Percentiles rank a stretch among this genome's conserved stretches.
Evolutionary conservation across 2,113 vertebrate genomes (phyloP).

Genomic region (Sceloporus undulatus): DNA sequence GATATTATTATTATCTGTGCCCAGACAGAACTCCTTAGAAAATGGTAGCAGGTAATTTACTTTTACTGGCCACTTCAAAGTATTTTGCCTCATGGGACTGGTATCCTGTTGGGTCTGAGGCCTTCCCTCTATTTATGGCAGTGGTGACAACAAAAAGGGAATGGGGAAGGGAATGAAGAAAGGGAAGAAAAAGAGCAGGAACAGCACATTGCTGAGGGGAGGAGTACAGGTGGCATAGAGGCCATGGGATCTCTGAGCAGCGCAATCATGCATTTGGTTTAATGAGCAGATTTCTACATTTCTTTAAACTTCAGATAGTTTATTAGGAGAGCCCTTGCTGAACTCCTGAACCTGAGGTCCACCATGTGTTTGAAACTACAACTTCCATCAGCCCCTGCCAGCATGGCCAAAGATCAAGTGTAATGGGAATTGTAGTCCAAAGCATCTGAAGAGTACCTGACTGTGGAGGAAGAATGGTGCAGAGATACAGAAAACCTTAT

Average conservation of each 20-base stretch:
- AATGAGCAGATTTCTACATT: neutral
- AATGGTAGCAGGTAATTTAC: neutral
- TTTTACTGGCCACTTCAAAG: neutral
- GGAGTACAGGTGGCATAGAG: neutral
- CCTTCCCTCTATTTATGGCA: neutral
- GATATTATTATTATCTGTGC: neutral
- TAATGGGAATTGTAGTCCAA: neutral
- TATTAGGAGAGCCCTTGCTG: neutral
- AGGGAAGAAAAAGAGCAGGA: conserved; percentile 9
- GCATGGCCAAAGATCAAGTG: neutral
- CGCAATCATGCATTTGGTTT: neutral
- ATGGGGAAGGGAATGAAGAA: neutral
- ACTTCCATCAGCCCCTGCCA: neutral
- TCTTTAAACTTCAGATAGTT: neutral
- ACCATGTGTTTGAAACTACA: neutral
- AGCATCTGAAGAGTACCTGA: neutral
- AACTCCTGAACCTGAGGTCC: neutral
- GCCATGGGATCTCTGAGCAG: neutral
- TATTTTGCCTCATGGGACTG: neutral
- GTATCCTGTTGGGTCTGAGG: neutral
- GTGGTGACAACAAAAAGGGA: neutral
- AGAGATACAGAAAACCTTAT: neutral
- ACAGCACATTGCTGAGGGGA: neutral
- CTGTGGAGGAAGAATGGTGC: neutral
- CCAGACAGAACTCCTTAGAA: neutral